Conservation (phyloP, 2,888 invertebrate species). For the Ypsolopha sequella region DNA sequence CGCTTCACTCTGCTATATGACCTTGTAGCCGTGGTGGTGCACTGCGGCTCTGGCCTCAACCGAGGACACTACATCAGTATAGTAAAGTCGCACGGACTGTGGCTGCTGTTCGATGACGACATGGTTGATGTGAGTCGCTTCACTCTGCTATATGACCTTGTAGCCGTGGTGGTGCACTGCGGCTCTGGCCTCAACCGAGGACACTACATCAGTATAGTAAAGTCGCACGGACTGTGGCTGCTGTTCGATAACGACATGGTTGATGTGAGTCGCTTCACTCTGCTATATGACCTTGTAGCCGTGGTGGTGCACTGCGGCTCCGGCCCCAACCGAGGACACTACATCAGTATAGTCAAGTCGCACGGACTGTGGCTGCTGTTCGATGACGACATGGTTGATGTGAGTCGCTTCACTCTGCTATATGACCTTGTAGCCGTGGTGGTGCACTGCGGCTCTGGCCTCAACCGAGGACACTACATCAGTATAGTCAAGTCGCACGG, state of each 20-base stretch:
- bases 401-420: constrained; percentile 69
- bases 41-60: constrained; percentile 99
- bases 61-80: too few species aligned
- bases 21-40: constrained; percentile 98
- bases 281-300: too few species aligned
- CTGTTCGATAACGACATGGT: constrained; percentile 99
- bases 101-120: constrained; percentile 99
- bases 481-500: too few species aligned
- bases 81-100: too few species aligned
- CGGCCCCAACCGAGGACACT: too few species aligned
- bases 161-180: constrained; percentile 99
- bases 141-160: constrained; percentile 88
- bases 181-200: too few species aligned
- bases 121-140: constrained; percentile 94
- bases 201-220: too few species aligned
- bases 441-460: too few species aligned
- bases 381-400: constrained; percentile 99
- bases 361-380: constrained; percentile 99
- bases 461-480: too few species aligned
- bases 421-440: too few species aligned
- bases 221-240: constrained; percentile 99
- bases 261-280: constrained; percentile 79
- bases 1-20: constrained; percentile 79
- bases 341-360: too few species aligned
- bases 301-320: too few species aligned